Evolutionary conservation across 2,113 vertebrate genomes (phyloP), one percentile per base, ranked within the genome.

Genomic region (Podiceps cristatus): DNA sequence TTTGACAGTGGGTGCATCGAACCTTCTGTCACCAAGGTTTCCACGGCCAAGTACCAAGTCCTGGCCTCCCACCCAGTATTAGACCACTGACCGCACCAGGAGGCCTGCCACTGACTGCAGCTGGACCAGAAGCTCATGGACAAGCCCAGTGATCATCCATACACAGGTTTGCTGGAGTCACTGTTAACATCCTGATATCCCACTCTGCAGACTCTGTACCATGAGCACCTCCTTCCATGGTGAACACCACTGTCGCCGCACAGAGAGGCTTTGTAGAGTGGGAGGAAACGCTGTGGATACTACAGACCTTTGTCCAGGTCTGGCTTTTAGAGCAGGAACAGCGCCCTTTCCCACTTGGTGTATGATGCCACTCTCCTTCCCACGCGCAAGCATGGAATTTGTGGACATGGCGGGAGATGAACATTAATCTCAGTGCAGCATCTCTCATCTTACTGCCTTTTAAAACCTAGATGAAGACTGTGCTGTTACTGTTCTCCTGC

Each of bases 401-500:
- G 31, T 56, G 52, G 83, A 45, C 20, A 16, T 18, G 44, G 82
- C 0, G 1, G 86, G 71, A 90, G 89, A 77, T 42, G 69, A 81
- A 72, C 24, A 0, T 37, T 68, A 73, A 88, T 76, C 64, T 87
- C 85, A 74, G 63, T 5, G 58, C 77, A 82, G 69, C 9, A 1
- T 72, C 86, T 96, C 69, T 53, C 62, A 73, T 96, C 69, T 90
- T 35, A 66, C 47, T 91, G 88, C 88, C 78, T 90, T 74, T 63
- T 56, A 82, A 91, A 93, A 69, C 56, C 55, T 71, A 89, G 47
- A 64, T 1, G 47, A 78, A 58, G 60, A 95, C 91, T 95, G 75
- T 79, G 93, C 87, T 72, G 62, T 66, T 55, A 42, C 77, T 97
- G 93, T 96, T 95, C 86, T 60, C 11, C 72, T 85, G 80, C 84